These are phyloP conservation scores for Albula glossodonta DNA, from an alignment of 2,113 vertebrate genomes.

Conservation along the genomic window DNA sequence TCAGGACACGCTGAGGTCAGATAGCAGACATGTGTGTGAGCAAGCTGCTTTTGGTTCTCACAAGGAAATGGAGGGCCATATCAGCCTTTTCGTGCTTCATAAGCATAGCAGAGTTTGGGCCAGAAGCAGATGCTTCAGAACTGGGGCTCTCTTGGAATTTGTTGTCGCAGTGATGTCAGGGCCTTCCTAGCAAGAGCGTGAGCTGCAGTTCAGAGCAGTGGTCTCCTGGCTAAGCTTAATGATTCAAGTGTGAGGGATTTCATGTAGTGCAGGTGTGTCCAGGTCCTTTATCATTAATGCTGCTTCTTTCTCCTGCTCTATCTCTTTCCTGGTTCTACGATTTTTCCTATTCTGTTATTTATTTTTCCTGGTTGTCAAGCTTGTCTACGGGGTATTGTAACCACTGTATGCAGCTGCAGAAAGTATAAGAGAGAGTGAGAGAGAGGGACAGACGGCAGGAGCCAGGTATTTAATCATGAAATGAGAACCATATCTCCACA, in stretches of 20 bases:
- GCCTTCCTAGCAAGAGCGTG: no score
- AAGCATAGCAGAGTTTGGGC: no score
- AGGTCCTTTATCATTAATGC: conserved; percentile 25
- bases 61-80: neutral
- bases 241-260: neutral
- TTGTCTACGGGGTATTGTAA: conserved; percentile 60
- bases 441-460: conserved; percentile 44
- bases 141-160: neutral
- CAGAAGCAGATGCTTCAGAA: neutral
- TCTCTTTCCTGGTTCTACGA: conserved; percentile 20
- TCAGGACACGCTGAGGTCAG: neutral
- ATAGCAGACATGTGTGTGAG: neutral
- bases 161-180: neutral
- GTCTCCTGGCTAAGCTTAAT: neutral
- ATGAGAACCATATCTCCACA: conserved; percentile 72
- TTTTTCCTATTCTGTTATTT: conserved; percentile 44
- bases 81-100: neutral
- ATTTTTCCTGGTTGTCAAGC: conserved; percentile 54
- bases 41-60: neutral
- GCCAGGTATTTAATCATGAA: conserved; percentile 70
- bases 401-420: conserved; percentile 53
- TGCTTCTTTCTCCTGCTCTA: conserved; percentile 15
- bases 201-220: neutral
- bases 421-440: conserved; percentile 36
- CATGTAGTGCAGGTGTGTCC: neutral